Evolutionary conservation across 2,888 invertebrate species (phyloP), one percentile per base, ranked within the genome.

Genomic region (Antitype chi): DNA sequence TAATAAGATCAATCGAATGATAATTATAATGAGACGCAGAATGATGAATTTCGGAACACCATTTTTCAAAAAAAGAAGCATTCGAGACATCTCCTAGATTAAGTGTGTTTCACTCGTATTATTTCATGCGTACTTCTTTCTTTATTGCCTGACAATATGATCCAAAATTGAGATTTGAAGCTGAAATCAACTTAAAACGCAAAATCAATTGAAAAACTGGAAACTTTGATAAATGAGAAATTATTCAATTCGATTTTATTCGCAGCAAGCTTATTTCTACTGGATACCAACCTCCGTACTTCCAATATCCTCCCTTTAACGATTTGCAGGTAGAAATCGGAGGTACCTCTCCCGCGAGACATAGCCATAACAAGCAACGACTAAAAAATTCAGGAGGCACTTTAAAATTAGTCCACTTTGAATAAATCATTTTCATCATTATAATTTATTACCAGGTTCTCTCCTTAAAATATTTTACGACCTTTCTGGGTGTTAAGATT

Each of bases 391-490:
- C 43, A 69, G 20, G 25, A 53, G 74, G 74, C 82, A 79, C 83
- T 83, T 78, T 59, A 69, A 79, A 68, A 79, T 83, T 60, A 25
- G 49, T 74, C 52, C 47, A 47, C 52, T 57, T 28, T 74, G 63
- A 82, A 82, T 82, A 82, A 82, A 60, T 74, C 11, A 78, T 32
- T 55, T 32, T 25, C n/a, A 62, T 47, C 11, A 52, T 52, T 52
- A 32, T n/a, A 64, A 83, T 79, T 38, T 55, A 70, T 67, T 62
- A 59, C 32, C 43, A 23, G 23, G n/a, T 11, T 47, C 73, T 23
- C 28, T 47, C 20, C 3, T 17, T 53, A 49, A 72, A 38, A 66
- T 53, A 47, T 59, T 66, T n/a, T n/a, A 17, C 17, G 11, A n/a
- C 38, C 3, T 20, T 55, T 49, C 2, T 15, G 5, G 2, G 17